Percentiles rank a stretch among this genome's conserved stretches.
Conservation (phyloP, 2,113 vertebrate genomes). For the Paratilapia polleni region DNA sequence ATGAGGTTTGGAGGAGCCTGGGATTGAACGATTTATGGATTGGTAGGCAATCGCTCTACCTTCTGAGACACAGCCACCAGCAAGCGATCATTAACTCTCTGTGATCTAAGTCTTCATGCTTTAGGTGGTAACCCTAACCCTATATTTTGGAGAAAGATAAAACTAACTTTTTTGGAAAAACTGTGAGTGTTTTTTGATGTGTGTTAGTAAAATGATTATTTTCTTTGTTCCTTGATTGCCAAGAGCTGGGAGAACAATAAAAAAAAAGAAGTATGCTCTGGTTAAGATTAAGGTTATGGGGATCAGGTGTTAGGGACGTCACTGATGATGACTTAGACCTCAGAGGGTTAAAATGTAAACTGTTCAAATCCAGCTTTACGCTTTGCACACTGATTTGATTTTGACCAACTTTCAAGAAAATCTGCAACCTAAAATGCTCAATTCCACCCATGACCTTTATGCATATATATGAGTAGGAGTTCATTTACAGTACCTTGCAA, state of each 20-base stretch:
- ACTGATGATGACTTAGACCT: not conserved
- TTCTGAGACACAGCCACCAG: not conserved
- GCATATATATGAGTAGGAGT: not conserved
- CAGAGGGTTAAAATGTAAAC: not conserved
- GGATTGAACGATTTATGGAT: not conserved
- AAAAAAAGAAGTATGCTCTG: not conserved
- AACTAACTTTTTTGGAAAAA: not conserved
- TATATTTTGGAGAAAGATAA: not conserved
- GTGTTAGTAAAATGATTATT: not conserved
- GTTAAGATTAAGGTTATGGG: not conserved
- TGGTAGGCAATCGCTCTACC: not conserved
- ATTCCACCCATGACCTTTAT: not conserved
- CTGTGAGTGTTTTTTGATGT: not conserved
- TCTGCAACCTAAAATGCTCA: not conserved
- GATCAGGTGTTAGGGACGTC: not conserved
- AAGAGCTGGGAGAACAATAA: not conserved
- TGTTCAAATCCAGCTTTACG: not conserved
- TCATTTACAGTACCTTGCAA: not conserved
- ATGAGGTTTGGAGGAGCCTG: not conserved
- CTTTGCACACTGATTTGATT: not conserved
- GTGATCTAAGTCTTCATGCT: not conserved
- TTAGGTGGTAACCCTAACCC: not conserved
- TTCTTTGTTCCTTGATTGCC: not conserved
- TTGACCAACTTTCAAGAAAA: not conserved
- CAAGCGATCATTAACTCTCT: not conserved